Base-by-base conservation (phyloP, 1,140 invertebrate species). In the Lordiphosa clarofinis region DNA sequence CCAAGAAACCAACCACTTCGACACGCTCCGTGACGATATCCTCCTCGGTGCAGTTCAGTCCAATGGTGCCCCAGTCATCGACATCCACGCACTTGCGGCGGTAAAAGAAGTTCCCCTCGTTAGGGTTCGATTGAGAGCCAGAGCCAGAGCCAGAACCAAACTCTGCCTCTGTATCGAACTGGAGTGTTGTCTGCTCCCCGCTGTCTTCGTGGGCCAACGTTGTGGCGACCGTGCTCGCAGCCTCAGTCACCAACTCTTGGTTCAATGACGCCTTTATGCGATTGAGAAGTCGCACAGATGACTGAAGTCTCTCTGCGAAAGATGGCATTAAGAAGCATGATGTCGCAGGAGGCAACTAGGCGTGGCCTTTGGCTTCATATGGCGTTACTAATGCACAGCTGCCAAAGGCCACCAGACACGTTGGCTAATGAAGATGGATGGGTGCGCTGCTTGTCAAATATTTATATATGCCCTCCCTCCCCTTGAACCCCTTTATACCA, bases 1-100 rank as follows among this genome's bases (percentile, higher is more conserved):
- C 56, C 43, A 86, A 61, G 60, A 86, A 86, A 46, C 81, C 81
- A 74, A 86, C 55, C 40, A 82, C 76, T 56, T 78, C 54, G 46
- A 82, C 73, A 56, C 62, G 69, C 59, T 86, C 76, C 19, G 43
- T 57, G 38, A 61, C 59, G 10, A 62, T 64, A 54, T 82, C 66
- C 42, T 72, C 66, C 4, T 71, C 62, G 31, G 73, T 78, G 46
- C 76, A 82, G 58, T 82, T 82, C 36, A 78, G 40, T 37, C 76
- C 67, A 43, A 71, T 78, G 40, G 57, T 56, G 13, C 71, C 73
- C 76, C 70, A 82, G 52, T 78, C 71, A 56, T 82, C 76, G 35
- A 43, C 47, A 74, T 68, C 46, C 47, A 78, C 70, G 58, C 76
- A 82, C 40, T 73, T 78, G 49, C 58, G 69, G 6, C 59, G 56